Base-by-base conservation (phyloP, 2,888 invertebrate genomes). In the Conus canariensis region DNA sequence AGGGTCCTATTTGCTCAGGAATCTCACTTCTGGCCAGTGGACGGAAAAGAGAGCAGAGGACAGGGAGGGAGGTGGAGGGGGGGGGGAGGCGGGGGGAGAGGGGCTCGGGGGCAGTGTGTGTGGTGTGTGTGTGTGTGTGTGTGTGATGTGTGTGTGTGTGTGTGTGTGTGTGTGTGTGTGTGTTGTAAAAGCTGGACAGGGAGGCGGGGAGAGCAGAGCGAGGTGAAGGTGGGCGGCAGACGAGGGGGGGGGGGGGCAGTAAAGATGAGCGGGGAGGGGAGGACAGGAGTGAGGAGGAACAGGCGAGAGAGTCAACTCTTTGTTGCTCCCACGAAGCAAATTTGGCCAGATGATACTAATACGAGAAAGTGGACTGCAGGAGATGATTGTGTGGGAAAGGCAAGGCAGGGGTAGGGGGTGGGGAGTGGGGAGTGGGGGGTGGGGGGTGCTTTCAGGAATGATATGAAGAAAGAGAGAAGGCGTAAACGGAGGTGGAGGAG, bases 321-420 rank as follows among this genome's bases (percentile, higher is more conserved):
- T 86, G 86, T 86, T 64, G n/a, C 25, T 85, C 60, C n/a, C 14
- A 60, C 25, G 58, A n/a, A 64, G 60, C 86, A 86, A 86, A 86
- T 45, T 8, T 30, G 59, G 64, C 60, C 67, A 5, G 86, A 86
- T 86, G 30, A 85, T 85, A 60, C 67, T 64, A 67, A 86, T 86
- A 86, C 45, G 0, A 45, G 59, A 58, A 85, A 85, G 85, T 85
- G 30, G 77, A 70, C 60, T 30, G 16, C 16, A 64, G 60, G 12
- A 14, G 12, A 64, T 10, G 16, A 16, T 64, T 64, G 16, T 64
- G 10, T 10, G 60, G 60, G 60, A 64, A 10, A 64, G 60, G 30
- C 30, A 64, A 59, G 59, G 58, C 5, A 58, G 16, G 16, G 10
- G n/a, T n/a, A n/a, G n/a, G n/a, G n/a, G n/a, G n/a, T n/a, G 9